Percentiles rank a stretch among this genome's conserved stretches.
These are phyloP conservation scores for Myotis lucifugus DNA, from an alignment of 2,113 vertebrate genomes.

Conservation along the genomic window DNA sequence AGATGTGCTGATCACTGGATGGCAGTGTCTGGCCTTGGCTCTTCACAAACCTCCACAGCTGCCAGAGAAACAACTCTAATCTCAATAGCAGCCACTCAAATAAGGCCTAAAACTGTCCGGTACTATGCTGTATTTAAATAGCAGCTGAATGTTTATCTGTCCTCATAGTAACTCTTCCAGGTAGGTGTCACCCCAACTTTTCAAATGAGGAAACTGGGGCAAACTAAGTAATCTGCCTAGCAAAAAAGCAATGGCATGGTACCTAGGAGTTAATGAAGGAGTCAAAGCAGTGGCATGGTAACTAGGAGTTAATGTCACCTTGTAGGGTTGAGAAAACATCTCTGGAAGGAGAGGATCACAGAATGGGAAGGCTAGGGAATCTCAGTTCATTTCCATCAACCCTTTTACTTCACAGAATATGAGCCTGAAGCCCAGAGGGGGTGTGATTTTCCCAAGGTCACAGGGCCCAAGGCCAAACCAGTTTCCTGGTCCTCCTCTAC, in stretches of 20 bases:
- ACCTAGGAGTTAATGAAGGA: too few relatives aligned
- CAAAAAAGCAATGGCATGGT: not conserved
- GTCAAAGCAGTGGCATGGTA: not conserved
- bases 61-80: not conserved
- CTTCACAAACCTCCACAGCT: not conserved
- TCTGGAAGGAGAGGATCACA: not conserved
- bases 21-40: not conserved
- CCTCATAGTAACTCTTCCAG: slow-evolving; percentile 21
- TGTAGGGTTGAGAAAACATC: not conserved
- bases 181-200: not conserved
- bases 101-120: not conserved
- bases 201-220: not conserved
- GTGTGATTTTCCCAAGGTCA: not conserved
- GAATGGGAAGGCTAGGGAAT: not conserved
- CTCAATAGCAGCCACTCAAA: not conserved
- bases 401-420: not conserved
- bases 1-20: not conserved
- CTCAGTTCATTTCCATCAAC: not conserved
- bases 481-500: not conserved
- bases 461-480: not conserved
- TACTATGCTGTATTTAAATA: not conserved
- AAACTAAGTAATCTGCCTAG: not conserved
- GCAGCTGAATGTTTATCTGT: not conserved
- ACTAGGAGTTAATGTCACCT: not conserved
- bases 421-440: not conserved